A percentile compares a stretch with the other conserved stretches of the same genome.
Evolutionary conservation across 2,888 invertebrate genomes (phyloP).

Genomic region (Acrobeloides nanus): DNA sequence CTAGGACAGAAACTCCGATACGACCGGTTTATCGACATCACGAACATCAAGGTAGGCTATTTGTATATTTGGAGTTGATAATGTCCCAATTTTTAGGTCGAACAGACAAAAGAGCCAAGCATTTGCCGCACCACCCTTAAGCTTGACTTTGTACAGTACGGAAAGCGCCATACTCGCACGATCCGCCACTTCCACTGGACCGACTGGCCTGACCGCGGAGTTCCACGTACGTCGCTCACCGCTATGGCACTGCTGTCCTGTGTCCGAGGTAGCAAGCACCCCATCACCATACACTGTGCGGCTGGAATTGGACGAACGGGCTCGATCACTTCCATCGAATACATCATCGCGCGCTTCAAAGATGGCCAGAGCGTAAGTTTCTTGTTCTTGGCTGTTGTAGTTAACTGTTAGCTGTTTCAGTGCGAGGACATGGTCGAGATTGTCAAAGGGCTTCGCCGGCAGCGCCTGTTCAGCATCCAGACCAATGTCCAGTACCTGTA

Average conservation of each 20-base stretch:
- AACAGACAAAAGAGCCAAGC: conserved; percentile 10
- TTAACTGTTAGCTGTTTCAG: conserved; percentile 15
- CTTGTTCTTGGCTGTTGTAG: neutral
- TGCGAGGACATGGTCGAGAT: conserved; percentile 30
- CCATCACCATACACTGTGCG: conserved; percentile 36
- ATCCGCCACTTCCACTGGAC: conserved; percentile 34
- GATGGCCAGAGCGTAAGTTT: neutral
- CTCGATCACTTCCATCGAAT: conserved; percentile 4
- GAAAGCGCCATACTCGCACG: conserved; percentile 13
- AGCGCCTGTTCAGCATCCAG: conserved; percentile 34
- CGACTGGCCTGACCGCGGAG: conserved; percentile 35
- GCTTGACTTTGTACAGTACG: too few species aligned
- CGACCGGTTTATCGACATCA: conserved; percentile 8
- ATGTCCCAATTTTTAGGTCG: conserved; percentile 7
- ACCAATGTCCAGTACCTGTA: conserved; percentile 22
- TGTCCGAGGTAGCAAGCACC: conserved; percentile 29
- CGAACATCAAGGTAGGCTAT: conserved; percentile 6
- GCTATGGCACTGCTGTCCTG: conserved; percentile 22
- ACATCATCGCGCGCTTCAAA: neutral
- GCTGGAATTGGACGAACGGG: conserved; percentile 30
- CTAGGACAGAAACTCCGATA: conserved; percentile 10
- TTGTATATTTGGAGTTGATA: too few species aligned
- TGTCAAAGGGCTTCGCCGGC: conserved; percentile 27
- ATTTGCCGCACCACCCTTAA: conserved; percentile 17
- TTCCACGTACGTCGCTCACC: conserved; percentile 12